phyloP scores from a whole-genome alignment of 2,113 vertebrate genomes.

The Rhinolophus ferrumequinum region DNA sequence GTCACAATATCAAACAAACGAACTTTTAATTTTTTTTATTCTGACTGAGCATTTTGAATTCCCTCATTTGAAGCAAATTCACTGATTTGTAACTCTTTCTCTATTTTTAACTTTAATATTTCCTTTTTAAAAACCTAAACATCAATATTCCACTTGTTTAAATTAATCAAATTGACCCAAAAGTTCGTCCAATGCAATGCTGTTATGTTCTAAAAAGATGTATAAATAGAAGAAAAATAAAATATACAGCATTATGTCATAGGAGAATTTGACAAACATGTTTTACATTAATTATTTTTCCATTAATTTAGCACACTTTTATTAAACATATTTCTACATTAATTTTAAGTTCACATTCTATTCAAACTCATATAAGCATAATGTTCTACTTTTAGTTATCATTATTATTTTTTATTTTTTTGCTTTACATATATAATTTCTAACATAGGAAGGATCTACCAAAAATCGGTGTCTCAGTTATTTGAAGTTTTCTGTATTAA shows the following conservation, averaged over 20 bases:
- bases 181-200: neutral
- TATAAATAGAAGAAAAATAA: constrained; percentile 2
- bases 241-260: neutral
- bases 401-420: neutral
- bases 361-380: neutral
- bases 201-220: neutral
- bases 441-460: neutral
- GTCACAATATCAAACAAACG: neutral
- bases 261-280: neutral
- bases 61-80: neutral
- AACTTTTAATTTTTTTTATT: neutral
- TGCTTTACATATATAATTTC: neutral
- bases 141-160: neutral
- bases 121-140: constrained; percentile 12
- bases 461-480: neutral
- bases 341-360: neutral
- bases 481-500: neutral
- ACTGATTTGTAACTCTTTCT: neutral
- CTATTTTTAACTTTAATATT: constrained; percentile 31
- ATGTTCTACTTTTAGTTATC: neutral
- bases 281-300: neutral
- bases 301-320: constrained; percentile 36
- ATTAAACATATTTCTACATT: constrained; percentile 30
- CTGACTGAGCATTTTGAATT: neutral
- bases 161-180: constrained; percentile 28